Conservation (phyloP, 2,113 vertebrate genomes). For the Ochotona curzoniae region DNA sequence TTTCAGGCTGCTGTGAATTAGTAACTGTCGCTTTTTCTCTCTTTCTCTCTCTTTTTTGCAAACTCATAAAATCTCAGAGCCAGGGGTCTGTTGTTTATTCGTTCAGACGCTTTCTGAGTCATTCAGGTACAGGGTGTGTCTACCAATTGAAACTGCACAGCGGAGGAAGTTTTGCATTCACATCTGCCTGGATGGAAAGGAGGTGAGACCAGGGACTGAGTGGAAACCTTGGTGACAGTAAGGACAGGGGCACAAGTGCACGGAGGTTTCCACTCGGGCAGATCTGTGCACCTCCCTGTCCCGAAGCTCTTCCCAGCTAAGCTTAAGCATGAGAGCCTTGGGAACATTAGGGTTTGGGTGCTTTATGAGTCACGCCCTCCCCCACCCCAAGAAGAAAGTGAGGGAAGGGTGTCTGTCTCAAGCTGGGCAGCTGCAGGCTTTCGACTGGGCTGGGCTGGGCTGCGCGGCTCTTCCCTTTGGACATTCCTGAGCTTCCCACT, state of each 20-base stretch:
- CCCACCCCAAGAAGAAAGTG: neutral
- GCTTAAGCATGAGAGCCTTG: neutral
- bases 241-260: neutral
- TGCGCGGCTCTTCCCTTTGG: neutral
- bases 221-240: neutral
- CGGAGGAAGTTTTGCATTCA: conserved; percentile 61
- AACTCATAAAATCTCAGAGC: conserved; percentile 76
- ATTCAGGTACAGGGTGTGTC: conserved; percentile 86
- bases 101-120: conserved; percentile 84
- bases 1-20: conserved; percentile 76
- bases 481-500: neutral
- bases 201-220: neutral
- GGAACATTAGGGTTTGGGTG: fast-evolving
- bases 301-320: neutral
- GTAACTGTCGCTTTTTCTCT: conserved; percentile 75
- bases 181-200: conserved; percentile 57
- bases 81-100: conserved; percentile 79
- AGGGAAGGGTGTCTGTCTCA: neutral
- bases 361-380: too few species aligned
- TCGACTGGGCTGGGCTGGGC: neutral
- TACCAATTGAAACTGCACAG: conserved; percentile 74
- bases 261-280: neutral
- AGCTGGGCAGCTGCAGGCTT: too few species aligned
- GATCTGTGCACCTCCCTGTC: neutral
- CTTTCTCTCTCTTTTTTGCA: conserved; percentile 72